Percentiles rank a stretch among this genome's conserved stretches.
Evolutionary conservation across 2,888 invertebrate genomes (phyloP).

Genomic region (Augiades crinisus): DNA sequence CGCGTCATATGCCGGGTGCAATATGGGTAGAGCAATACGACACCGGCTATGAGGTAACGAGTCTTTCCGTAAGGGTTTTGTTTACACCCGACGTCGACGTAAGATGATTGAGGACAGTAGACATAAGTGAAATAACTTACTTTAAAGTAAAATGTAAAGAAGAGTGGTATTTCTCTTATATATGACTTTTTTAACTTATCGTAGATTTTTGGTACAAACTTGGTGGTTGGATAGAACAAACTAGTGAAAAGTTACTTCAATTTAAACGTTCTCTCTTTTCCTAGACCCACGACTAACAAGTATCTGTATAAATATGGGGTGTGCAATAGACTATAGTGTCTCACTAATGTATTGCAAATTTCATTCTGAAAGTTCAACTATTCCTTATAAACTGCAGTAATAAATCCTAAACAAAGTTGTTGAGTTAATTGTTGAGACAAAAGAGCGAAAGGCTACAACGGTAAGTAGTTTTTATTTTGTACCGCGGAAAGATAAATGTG

Average conservation of each 20-base stretch:
- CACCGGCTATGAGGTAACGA: constrained; percentile 34
- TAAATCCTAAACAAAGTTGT: neutral
- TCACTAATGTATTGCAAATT: no score
- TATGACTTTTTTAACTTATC: no score
- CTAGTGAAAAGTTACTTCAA: no score
- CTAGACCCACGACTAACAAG: no score
- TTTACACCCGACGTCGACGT: neutral
- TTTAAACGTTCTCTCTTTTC: no score
- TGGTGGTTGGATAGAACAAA: no score
- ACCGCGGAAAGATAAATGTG: constrained; percentile 53
- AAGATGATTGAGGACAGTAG: neutral
- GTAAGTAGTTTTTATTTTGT: constrained; percentile 15
- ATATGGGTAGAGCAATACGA: constrained; percentile 58
- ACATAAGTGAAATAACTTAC: neutral
- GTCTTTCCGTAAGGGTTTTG: constrained; percentile 10
- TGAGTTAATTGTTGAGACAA: neutral
- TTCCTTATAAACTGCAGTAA: no score
- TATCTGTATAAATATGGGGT: no score
- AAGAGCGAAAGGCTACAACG: constrained; percentile 2
- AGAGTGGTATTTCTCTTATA: no score
- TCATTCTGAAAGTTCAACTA: no score
- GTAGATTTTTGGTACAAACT: no score
- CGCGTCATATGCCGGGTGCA: constrained; percentile 54
- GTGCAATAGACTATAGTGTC: no score
- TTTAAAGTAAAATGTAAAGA: neutral